Percentiles rank a stretch among this genome's conserved stretches.
phyloP scores from a whole-genome alignment of 1,140 invertebrate genomes.

The Scaptomyza montana region DNA sequence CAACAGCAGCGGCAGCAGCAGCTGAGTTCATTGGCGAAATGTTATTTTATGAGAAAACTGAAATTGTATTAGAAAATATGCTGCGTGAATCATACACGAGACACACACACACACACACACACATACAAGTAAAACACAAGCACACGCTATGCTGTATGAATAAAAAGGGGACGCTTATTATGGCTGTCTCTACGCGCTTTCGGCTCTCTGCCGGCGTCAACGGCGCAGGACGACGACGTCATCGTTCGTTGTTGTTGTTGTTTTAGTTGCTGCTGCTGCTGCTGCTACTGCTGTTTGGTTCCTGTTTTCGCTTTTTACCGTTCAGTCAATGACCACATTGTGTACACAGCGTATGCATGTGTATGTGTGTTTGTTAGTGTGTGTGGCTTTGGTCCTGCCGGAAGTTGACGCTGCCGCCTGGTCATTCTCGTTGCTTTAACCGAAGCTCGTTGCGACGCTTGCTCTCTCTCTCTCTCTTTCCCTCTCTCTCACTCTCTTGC shows the following conservation, averaged over 20 bases:
- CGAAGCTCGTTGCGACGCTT: slow-evolving; percentile 61
- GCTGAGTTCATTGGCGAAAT: slow-evolving; percentile 70
- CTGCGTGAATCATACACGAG: slow-evolving; percentile 73
- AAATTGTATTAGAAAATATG: slow-evolving; percentile 80
- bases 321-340: slow-evolving; percentile 82
- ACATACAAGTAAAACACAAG: slow-evolving; percentile 7
- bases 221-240: slow-evolving; percentile 61
- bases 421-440: slow-evolving; percentile 72
- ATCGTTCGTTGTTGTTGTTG: slow-evolving; percentile 50
- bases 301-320: slow-evolving; percentile 82
- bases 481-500: background rate
- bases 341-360: slow-evolving; percentile 58
- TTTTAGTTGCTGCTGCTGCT: slow-evolving; percentile 29
- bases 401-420: slow-evolving; percentile 75
- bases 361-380: background rate
- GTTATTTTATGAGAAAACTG: slow-evolving; percentile 73
- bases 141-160: slow-evolving; percentile 25
- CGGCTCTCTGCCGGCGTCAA: slow-evolving; percentile 41
- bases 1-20: slow-evolving; percentile 36
- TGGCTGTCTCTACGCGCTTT: slow-evolving; percentile 75
- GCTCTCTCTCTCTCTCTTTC: slow-evolving; percentile 4
- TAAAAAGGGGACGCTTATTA: slow-evolving; percentile 75
- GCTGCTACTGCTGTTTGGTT: slow-evolving; percentile 54
- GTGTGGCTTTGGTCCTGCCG: slow-evolving; percentile 63
- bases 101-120: slow-evolving; percentile 28